A percentile compares a stretch with the other conserved stretches of the same genome.
phyloP scores from a whole-genome alignment of 2,888 invertebrate genomes.

The Leucania comma region DNA sequence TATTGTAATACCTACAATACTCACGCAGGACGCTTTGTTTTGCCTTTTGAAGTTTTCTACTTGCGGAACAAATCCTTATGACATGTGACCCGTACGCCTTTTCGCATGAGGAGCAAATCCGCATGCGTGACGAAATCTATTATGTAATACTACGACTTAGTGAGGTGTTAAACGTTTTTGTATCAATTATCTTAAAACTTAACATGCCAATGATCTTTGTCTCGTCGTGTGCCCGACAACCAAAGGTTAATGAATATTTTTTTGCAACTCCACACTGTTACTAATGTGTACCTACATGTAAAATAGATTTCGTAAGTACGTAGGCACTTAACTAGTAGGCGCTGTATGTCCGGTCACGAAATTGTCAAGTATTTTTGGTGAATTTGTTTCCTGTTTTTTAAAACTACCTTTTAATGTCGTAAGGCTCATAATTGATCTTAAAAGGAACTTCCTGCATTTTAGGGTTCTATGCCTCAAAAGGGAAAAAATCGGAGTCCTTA shows the following conservation, averaged over 20 bases:
- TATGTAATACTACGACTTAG: not conserved
- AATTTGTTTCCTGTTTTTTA: slow-evolving; percentile 3
- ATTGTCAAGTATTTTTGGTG: not conserved
- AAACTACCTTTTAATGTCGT: not conserved
- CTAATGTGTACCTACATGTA: slow-evolving; percentile 26
- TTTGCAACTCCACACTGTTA: slow-evolving; percentile 20
- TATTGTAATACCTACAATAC: no score
- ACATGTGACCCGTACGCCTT: no score
- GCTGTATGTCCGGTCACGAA: slow-evolving; percentile 42
- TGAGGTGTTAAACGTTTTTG: slow-evolving; percentile 17
- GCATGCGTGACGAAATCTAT: not conserved
- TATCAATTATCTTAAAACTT: slow-evolving; percentile 12
- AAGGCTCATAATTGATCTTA: not conserved
- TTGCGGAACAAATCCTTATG: no score
- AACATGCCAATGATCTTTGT: slow-evolving; percentile 7
- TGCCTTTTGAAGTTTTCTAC: no score
- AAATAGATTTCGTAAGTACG: slow-evolving; percentile 22
- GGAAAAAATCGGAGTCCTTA: no score
- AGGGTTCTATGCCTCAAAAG: no score
- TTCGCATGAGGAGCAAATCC: no score
- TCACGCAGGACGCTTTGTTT: no score
- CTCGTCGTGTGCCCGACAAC: not conserved
- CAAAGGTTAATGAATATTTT: slow-evolving; percentile 51
- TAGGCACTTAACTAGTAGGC: not conserved
- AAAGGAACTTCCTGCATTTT: not conserved